Conservation (phyloP, 2,113 vertebrate genomes). For the Athene noctua region DNA sequence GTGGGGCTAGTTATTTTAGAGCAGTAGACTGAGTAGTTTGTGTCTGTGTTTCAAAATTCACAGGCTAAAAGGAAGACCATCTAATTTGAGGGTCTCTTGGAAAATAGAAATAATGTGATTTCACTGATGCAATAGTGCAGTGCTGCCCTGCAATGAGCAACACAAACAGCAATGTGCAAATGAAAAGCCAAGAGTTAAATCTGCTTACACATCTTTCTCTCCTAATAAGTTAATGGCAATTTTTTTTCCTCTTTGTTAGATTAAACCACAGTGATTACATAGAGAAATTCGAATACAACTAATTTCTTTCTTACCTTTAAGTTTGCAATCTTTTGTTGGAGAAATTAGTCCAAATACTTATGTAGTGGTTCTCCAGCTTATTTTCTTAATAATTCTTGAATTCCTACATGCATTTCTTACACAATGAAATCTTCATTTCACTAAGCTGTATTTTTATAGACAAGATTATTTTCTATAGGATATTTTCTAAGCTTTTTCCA, state of each 20-base stretch:
- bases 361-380: background rate
- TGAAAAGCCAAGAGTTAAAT: background rate
- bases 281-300: background rate
- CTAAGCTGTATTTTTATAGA: background rate
- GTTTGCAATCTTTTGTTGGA: background rate
- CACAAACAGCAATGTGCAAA: background rate
- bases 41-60: background rate
- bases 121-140: background rate
- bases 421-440: background rate
- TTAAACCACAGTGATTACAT: background rate
- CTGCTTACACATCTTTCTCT: background rate
- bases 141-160: background rate
- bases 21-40: background rate
- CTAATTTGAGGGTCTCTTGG: background rate
- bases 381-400: background rate
- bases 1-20: background rate
- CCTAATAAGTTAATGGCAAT: background rate
- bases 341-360: background rate
- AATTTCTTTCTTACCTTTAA: background rate
- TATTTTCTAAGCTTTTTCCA: background rate
- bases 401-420: background rate
- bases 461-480: background rate
- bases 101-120: background rate
- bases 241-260: background rate
- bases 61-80: background rate